These are phyloP conservation scores for Ochotona princeps DNA, from an alignment of 2,113 vertebrate genomes.

Conservation along the genomic window DNA sequence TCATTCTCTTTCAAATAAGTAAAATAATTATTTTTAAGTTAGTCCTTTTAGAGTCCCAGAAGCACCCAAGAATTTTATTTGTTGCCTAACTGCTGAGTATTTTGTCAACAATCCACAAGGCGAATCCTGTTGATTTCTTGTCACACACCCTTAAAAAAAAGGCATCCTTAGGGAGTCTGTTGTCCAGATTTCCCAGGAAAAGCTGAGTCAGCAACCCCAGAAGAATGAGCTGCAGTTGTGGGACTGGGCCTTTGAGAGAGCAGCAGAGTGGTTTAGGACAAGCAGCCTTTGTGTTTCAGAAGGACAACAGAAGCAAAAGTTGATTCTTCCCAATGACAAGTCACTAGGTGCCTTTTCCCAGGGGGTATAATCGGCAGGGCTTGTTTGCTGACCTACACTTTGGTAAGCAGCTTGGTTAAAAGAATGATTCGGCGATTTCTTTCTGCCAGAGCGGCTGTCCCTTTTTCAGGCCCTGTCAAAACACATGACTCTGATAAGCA, in stretches of 20 bases:
- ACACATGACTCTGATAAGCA: neutral
- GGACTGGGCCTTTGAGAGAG: neutral
- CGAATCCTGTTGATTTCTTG: neutral
- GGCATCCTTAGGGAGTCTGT: neutral
- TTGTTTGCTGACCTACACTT: neutral
- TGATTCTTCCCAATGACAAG: conserved; percentile 34
- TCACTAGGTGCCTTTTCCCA: conserved; percentile 58
- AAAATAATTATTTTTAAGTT: neutral
- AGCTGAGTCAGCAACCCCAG: neutral
- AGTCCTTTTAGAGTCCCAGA: neutral
- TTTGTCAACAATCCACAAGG: neutral
- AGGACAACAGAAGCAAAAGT: conserved; percentile 53
- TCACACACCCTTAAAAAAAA: neutral
- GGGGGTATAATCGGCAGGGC: conserved; percentile 61
- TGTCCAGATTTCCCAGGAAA: conserved; percentile 58
- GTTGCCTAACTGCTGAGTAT: neutral
- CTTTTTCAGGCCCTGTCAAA: neutral
- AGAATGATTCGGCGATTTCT: neutral
- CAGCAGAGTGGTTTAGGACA: conserved; percentile 54
- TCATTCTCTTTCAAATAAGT: too few species aligned
- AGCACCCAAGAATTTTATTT: neutral
- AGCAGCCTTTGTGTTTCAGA: conserved; percentile 62
- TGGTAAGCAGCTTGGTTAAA: conserved; percentile 8
- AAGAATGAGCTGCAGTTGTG: neutral
- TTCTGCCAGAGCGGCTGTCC: conserved; percentile 20